These are phyloP conservation scores for Galerucella calmariensis DNA, from an alignment of 2,888 invertebrate genomes.

Conservation along the genomic window DNA sequence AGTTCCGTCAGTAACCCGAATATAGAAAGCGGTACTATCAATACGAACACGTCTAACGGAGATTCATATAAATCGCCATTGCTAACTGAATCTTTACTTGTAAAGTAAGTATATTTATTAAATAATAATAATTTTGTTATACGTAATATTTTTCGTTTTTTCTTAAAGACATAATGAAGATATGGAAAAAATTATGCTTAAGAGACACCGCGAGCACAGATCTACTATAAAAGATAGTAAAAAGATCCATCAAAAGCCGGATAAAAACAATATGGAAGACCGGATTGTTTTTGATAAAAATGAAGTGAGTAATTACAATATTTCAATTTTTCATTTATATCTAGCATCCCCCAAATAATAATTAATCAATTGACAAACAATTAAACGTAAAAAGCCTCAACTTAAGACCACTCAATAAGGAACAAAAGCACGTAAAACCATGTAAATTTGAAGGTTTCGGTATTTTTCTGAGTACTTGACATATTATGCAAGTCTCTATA, in stretches of 20 bases:
- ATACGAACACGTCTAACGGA: constrained; percentile 61
- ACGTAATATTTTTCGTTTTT: constrained; percentile 16
- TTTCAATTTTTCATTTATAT: too few species aligned
- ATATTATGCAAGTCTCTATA: too few species aligned
- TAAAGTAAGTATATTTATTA: constrained; percentile 61
- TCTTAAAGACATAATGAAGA: constrained; percentile 78
- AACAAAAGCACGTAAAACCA: too few species aligned
- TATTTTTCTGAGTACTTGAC: too few species aligned
- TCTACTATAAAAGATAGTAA: constrained; percentile 65
- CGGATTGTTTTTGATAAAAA: constrained; percentile 49
- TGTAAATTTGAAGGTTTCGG: too few species aligned
- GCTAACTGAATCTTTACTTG: constrained; percentile 72
- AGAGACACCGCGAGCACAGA: constrained; percentile 75
- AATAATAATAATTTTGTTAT: not conserved
- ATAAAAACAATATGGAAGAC: constrained; percentile 45
- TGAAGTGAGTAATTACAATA: constrained; percentile 43
- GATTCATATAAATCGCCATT: constrained; percentile 67
- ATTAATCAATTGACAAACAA: too few species aligned
- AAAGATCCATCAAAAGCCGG: constrained; percentile 54
- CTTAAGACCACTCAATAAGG: not conserved
- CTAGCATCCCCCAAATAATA: too few species aligned
- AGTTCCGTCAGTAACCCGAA: constrained; percentile 71
- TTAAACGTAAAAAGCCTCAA: too few species aligned
- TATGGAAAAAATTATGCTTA: constrained; percentile 84
- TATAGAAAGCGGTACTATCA: constrained; percentile 68